These are phyloP conservation scores for Drosophila subsilvestris DNA, from an alignment of 2,888 invertebrate genomes.

Conservation along the genomic window DNA sequence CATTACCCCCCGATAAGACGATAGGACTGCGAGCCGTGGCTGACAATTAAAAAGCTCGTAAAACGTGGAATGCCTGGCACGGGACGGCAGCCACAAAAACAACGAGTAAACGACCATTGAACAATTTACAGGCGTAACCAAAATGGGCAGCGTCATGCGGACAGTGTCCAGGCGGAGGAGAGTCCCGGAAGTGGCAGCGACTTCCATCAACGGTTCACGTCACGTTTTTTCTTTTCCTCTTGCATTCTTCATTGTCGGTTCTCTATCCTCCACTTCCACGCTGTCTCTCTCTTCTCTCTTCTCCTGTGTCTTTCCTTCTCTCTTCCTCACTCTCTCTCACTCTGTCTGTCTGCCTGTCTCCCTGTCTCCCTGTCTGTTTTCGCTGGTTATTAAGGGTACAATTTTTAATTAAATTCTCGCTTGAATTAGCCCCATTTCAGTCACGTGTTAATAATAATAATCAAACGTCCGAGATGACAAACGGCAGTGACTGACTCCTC, in stretches of 20 bases:
- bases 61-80: constrained; percentile 59
- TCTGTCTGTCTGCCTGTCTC: background rate
- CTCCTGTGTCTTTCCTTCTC: no score
- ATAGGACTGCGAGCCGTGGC: constrained; percentile 16
- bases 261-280: constrained; percentile 1
- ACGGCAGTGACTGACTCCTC: constrained; percentile 2
- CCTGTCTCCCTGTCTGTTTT: background rate
- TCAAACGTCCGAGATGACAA: constrained; percentile 56
- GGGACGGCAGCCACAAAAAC: constrained; percentile 17
- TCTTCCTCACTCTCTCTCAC: background rate
- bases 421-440: constrained; percentile 74
- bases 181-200: constrained; percentile 10
- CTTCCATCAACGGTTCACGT: constrained; percentile 49
- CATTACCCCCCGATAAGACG: constrained; percentile 40
- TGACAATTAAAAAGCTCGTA: constrained; percentile 67
- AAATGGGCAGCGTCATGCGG: constrained; percentile 65
- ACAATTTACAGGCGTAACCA: constrained; percentile 67
- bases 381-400: constrained; percentile 57
- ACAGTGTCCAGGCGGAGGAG: constrained; percentile 42
- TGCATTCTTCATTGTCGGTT: constrained; percentile 14
- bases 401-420: constrained; percentile 79
- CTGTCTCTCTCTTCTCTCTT: background rate
- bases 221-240: constrained; percentile 46
- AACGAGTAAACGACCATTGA: constrained; percentile 55
- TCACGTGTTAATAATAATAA: constrained; percentile 79